Percentiles rank a stretch among this genome's conserved stretches.
These are phyloP conservation scores for Lapara coniferarum DNA, from an alignment of 2,888 invertebrate species.

Conservation along the genomic window DNA sequence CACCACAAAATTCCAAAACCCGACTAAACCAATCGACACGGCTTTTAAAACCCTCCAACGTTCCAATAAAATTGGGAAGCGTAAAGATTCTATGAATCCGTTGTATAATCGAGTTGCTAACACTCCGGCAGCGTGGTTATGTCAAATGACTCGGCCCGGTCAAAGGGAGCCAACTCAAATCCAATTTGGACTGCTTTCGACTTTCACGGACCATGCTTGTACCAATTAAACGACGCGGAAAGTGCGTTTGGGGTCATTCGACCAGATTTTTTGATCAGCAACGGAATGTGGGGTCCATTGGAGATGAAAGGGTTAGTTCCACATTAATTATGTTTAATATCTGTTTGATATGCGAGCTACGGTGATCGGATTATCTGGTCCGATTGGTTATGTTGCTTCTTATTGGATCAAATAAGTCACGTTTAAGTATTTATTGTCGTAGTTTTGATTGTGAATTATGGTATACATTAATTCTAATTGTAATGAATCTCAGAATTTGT, in stretches of 20 bases:
- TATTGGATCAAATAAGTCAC: not conserved
- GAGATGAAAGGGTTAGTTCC: constrained; percentile 51
- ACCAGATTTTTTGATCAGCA: constrained; percentile 56
- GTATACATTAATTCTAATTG: too few relatives aligned
- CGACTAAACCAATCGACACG: constrained; percentile 24
- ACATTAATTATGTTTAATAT: constrained; percentile 52
- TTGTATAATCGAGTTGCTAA: constrained; percentile 72
- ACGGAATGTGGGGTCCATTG: constrained; percentile 47
- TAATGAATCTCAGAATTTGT: too few relatives aligned
- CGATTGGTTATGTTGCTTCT: not conserved
- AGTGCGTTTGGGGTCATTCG: constrained; percentile 64
- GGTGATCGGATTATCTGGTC: constrained; percentile 12
- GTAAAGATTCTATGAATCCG: constrained; percentile 64
- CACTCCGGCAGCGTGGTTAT: constrained; percentile 62
- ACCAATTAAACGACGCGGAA: constrained; percentile 79
- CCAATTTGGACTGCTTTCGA: constrained; percentile 75
- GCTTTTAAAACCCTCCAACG: constrained; percentile 31
- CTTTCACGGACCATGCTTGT: constrained; percentile 72
- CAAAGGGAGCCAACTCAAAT: constrained; percentile 73
- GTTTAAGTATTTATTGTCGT: not conserved
- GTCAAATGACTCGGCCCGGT: constrained; percentile 71
- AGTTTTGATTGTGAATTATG: not conserved
- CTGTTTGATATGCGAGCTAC: constrained; percentile 48
- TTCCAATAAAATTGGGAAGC: constrained; percentile 39
- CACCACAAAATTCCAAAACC: not conserved